phyloP scores from a whole-genome alignment of 2,797 vertebrate genomes.

The Amazona ochrocephala region DNA sequence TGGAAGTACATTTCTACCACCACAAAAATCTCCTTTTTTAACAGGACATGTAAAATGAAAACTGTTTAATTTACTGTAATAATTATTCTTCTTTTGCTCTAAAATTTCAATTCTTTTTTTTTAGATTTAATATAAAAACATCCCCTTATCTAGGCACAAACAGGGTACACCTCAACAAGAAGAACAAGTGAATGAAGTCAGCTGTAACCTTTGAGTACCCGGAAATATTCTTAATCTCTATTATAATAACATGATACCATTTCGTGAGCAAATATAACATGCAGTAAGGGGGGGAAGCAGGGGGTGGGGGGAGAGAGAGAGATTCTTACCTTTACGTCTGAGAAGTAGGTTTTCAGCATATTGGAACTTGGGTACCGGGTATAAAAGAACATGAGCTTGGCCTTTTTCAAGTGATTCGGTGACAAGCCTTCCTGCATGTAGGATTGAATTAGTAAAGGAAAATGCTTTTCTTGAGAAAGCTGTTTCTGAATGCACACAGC shows the following conservation, averaged over 20 bases:
- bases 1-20: slow-evolving; percentile 59
- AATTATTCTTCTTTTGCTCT: not conserved
- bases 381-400: slow-evolving; percentile 99
- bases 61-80: not conserved
- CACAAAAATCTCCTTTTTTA: slow-evolving; percentile 48
- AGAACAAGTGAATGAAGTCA: slow-evolving; percentile 10
- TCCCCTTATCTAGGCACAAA: not conserved
- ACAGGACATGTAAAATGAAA: not conserved
- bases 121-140: not conserved
- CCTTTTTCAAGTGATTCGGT: slow-evolving; percentile 99
- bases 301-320: not conserved
- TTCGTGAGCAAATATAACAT: slow-evolving; percentile 8
- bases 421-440: slow-evolving; percentile 99
- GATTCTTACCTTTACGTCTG: slow-evolving; percentile 95
- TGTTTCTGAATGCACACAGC: not conserved
- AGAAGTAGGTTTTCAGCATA: slow-evolving; percentile 99
- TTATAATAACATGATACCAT: not conserved
- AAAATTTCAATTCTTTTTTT: not conserved
- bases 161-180: not conserved
- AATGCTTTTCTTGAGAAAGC: slow-evolving; percentile 47
- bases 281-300: not conserved
- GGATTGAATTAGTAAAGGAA: slow-evolving; percentile 88
- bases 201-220: not conserved
- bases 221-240: not conserved
- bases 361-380: slow-evolving; percentile 98